Evolutionary conservation across 2,797 vertebrate species (phyloP).

Genomic region (Pyrocephalus nanus): DNA sequence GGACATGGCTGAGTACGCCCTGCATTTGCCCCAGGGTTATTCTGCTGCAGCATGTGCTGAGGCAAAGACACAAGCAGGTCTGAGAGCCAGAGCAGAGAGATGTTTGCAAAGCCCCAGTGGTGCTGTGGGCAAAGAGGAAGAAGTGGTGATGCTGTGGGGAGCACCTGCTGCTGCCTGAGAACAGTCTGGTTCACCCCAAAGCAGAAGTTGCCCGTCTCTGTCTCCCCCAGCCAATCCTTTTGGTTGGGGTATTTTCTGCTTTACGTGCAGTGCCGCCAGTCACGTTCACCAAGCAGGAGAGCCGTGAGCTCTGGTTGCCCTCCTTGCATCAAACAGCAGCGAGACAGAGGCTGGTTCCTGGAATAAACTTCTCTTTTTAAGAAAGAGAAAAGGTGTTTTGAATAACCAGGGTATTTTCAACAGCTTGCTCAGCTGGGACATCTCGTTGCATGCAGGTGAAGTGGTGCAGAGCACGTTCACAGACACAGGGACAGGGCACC

Average conservation of each 20-base stretch:
- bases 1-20: accelerated
- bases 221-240: neutral
- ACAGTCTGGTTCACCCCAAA: neutral
- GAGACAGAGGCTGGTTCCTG: neutral
- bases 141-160: accelerated
- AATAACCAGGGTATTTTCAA: neutral
- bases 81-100: neutral
- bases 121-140: neutral
- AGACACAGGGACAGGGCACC: accelerated
- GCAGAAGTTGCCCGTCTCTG: neutral
- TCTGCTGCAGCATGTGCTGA: accelerated
- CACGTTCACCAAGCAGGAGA: accelerated
- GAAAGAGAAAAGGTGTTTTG: neutral
- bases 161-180: neutral
- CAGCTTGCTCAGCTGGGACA: no score
- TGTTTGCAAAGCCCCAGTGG: neutral
- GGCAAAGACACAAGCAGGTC: accelerated
- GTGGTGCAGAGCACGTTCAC: accelerated
- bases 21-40: neutral
- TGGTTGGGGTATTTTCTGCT: neutral
- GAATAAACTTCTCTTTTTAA: neutral
- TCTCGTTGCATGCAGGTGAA: accelerated
- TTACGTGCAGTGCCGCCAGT: neutral
- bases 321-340: neutral
- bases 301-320: neutral